Percentiles rank a stretch among this genome's conserved stretches.
Evolutionary conservation across 35 echinoderm and acorn worm species (phyloP).

Genomic region (Ophioderma brevispina): DNA sequence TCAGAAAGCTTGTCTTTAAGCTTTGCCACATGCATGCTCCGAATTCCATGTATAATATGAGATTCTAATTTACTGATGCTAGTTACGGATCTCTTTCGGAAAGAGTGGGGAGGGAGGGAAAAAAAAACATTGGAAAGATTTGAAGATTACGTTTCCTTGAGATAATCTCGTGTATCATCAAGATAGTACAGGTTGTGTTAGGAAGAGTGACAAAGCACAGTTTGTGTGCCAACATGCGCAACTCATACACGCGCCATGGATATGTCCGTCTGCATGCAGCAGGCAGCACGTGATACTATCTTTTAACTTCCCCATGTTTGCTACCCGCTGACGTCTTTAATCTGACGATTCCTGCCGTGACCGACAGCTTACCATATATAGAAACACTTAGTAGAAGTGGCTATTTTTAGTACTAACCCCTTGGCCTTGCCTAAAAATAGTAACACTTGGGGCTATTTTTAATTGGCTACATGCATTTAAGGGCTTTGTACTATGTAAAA

Average conservation of each 20-base stretch:
- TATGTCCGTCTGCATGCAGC: neutral
- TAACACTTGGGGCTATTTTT: neutral
- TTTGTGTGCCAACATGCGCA: neutral
- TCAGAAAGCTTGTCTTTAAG: neutral
- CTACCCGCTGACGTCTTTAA: neutral
- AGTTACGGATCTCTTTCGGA: too few species aligned
- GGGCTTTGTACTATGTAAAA: conserved; percentile 1
- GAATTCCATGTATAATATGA: conserved; percentile 3
- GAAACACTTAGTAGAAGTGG: neutral
- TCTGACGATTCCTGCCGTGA: neutral
- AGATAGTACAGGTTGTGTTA: neutral
- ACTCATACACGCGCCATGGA: neutral
- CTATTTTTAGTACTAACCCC: neutral
- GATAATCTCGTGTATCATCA: neutral
- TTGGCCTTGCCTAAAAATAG: neutral
- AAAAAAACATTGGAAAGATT: too few species aligned
- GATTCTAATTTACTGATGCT: too few species aligned
- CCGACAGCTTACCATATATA: neutral
- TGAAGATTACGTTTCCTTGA: neutral
- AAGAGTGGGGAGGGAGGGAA: too few species aligned
- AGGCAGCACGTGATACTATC: conserved; percentile 1
- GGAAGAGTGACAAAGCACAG: neutral
- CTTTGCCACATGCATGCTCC: neutral
- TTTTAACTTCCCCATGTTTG: neutral
- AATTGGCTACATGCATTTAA: neutral